Evolutionary conservation across 2,888 invertebrate genomes (phyloP).

Genomic region (Stratiomys singularior): DNA sequence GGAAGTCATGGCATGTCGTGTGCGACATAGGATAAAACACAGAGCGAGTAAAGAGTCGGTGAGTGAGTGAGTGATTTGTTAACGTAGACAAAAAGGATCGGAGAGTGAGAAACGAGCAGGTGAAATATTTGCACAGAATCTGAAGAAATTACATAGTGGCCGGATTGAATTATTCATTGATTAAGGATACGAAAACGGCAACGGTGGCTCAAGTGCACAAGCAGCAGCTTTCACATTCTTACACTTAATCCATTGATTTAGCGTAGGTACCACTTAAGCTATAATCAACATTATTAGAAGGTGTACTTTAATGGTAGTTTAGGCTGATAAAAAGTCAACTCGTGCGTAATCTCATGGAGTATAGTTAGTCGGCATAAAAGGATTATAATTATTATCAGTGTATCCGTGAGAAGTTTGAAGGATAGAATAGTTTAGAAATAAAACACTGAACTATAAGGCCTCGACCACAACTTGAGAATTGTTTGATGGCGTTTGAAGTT

Average conservation of each 20-base stretch:
- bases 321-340: background rate
- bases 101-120: background rate
- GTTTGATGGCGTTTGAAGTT: no score
- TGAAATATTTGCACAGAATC: background rate
- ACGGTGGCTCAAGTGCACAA: background rate
- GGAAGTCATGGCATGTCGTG: conserved; percentile 11
- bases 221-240: background rate
- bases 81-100: background rate
- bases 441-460: no score
- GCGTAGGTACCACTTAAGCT: conserved; percentile 3
- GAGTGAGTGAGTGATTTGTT: background rate
- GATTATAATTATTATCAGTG: background rate
- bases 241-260: conserved; percentile 29
- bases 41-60: background rate
- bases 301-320: background rate
- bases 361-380: background rate
- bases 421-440: no score
- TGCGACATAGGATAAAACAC: background rate
- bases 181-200: conserved; percentile 7
- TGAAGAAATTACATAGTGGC: background rate
- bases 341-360: conserved; percentile 24
- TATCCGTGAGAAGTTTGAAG: background rate
- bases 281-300: conserved; percentile 1
- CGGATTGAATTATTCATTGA: conserved; percentile 34
- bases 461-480: no score